phyloP scores from a whole-genome alignment of 2,113 vertebrate species.

The Charina bottae region DNA sequence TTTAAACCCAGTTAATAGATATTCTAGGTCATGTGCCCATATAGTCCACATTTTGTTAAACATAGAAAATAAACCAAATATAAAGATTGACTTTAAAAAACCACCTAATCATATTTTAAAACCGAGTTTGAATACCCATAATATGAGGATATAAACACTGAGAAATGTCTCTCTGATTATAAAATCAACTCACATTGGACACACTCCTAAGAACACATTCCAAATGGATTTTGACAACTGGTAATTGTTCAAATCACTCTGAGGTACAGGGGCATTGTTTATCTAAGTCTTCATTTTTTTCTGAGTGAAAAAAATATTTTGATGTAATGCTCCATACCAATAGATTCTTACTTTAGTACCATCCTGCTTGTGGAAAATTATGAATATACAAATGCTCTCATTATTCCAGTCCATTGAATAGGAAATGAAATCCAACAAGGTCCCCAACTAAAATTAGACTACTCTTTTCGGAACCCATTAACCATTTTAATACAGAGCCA shows the following conservation, averaged over 20 bases:
- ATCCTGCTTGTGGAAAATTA: neutral
- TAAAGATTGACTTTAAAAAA: neutral
- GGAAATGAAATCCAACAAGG: neutral
- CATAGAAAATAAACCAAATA: neutral
- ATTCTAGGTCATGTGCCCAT: neutral
- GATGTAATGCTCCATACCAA: neutral
- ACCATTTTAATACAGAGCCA: slow-evolving; percentile 11
- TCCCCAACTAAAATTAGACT: neutral
- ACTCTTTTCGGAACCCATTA: neutral
- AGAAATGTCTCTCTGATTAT: neutral
- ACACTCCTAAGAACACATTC: neutral
- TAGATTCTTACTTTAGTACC: neutral
- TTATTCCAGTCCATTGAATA: neutral
- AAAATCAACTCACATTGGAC: neutral
- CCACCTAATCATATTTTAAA: neutral
- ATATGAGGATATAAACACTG: neutral
- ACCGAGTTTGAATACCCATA: neutral
- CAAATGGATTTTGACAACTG: neutral
- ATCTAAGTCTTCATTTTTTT: neutral
- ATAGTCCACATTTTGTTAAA: neutral
- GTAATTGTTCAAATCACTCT: neutral
- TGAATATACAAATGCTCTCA: neutral
- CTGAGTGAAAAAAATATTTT: neutral
- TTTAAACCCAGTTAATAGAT: slow-evolving; percentile 2
- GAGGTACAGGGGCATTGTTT: neutral